Conservation (phyloP, 2,888 invertebrate species). For the Amitus sp. region DNA sequence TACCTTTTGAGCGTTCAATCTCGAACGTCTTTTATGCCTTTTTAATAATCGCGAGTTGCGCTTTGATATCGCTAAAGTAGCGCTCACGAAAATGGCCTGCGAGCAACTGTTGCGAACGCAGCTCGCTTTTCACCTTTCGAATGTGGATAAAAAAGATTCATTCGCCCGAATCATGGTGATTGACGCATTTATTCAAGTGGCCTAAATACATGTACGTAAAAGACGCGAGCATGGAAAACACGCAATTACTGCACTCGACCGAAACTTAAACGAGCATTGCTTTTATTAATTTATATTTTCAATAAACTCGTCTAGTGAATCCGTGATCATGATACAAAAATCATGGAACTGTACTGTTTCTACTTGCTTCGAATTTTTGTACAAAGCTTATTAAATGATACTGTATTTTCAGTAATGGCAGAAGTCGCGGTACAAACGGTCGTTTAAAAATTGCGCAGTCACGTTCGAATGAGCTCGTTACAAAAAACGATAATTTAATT, state of each 20-base stretch:
- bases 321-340: slow-evolving; percentile 2
- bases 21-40: no score
- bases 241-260: no score
- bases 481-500: slow-evolving; percentile 37
- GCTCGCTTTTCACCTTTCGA: no score
- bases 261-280: slow-evolving; percentile 1
- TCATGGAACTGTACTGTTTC: slow-evolving; percentile 7
- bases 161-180: no score
- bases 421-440: slow-evolving; percentile 53
- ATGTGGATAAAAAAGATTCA: no score
- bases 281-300: slow-evolving; percentile 2
- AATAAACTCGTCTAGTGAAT: not conserved
- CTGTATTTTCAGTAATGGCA: slow-evolving; percentile 21
- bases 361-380: slow-evolving; percentile 36
- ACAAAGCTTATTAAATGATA: slow-evolving; percentile 45
- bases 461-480: slow-evolving; percentile 47
- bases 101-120: no score
- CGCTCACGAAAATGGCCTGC: no score
- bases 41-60: no score
- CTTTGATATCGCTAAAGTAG: no score
- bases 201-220: slow-evolving; percentile 3
- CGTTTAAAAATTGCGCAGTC: slow-evolving; percentile 52
- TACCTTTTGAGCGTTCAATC: not conserved
- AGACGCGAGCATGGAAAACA: no score
- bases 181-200: not conserved